Evolutionary conservation across 1,140 invertebrate species (phyloP), one percentile per base, ranked within the genome.

Genomic region (Teleopsis dalmanni): DNA sequence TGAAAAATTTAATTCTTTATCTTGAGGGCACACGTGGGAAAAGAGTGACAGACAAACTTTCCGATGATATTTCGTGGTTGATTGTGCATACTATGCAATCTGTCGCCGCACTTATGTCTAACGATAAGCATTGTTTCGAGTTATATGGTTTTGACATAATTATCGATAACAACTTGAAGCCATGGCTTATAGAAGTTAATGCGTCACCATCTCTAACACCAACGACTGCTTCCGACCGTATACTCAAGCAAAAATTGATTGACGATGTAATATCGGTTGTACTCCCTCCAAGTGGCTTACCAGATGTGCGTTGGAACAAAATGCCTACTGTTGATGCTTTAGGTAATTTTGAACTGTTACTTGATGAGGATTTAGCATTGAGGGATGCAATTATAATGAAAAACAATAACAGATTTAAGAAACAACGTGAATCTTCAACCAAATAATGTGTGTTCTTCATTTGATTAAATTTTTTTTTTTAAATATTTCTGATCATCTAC

Each of bases 171-270:
- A 78, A 81, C 49, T 63, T 94, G 23, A 88, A 88, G 42, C 91
- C 91, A 1, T 93, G 89, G 88, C 73, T 95, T 4, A 76, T 95
- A 2, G 91, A 95, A 75, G 88, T 87, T 56, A 98, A 98, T 67
- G 92, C 94, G 1, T 96, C 93, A 0, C 94, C 95, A 0, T 95
- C 93, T 0, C 69, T 97, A 1, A 91, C 90, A 3, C 93, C 92
- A 1, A 98, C 94, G 1, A 98, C 94, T 0, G 88, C 91, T 0
- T 95, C 92, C 67, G 95, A 98, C 71, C 77, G 94, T 57, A 95
- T 97, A 58, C 77, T 97, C 50, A 98, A 98, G 65, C 91, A 95
- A 59, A 95, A 94, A 74, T 72, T 98, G 10, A 93, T 98, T 48
- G 91, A 94, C 60, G 95, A 96, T 70, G 92, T 95, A 48, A 75